Base-by-base conservation (phyloP, 2,797 vertebrate species). In the Sebastes steindachneri region DNA sequence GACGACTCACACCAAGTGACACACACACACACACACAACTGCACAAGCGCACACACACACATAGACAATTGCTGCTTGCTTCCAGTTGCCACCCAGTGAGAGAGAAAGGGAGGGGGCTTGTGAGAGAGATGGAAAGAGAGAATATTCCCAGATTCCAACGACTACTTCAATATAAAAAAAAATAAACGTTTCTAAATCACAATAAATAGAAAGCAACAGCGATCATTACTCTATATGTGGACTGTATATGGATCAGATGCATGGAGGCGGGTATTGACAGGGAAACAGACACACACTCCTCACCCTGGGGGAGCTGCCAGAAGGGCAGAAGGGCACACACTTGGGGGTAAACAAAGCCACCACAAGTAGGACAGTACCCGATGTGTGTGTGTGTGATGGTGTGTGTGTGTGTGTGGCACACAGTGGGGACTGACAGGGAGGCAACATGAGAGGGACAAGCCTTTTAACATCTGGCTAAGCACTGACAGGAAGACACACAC, bases 401-500 rank as follows among this genome's bases (percentile, higher is more conserved):
- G 23, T 23, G 23, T 23, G 23, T 23, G 23, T 70, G 85, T 89
- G 86, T 92, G 91, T 89, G 92, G 83, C 68, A 83, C 76, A 73
- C 31, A 54, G 80, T 71, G 86, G 86, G 91, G 91, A 88, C 87
- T 93, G 90, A 94, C 89, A 92, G 91, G 88, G 94, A 95, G 93
- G 91, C 90, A 93, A 94, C 94, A 94, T 92, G 90, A 95, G 95
- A 94, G 93, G 91, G 95, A 96, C 95, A 95, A 96, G 96, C 92
- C 96, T 97, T 97, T 96, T 97, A 97, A 97, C 97, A 98, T 99
- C 97, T 99, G 97, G 97, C 96, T 97, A 97, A 97, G 97, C 96
- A 89, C 90, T 92, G 93, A 92, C 93, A 91, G 90, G 89, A 92
- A 91, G 81, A 78, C 64, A 59, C 87, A 79, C 81, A 83, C 78